Evolutionary conservation across 2,113 vertebrate genomes (phyloP).

Genomic region (Parus major): DNA sequence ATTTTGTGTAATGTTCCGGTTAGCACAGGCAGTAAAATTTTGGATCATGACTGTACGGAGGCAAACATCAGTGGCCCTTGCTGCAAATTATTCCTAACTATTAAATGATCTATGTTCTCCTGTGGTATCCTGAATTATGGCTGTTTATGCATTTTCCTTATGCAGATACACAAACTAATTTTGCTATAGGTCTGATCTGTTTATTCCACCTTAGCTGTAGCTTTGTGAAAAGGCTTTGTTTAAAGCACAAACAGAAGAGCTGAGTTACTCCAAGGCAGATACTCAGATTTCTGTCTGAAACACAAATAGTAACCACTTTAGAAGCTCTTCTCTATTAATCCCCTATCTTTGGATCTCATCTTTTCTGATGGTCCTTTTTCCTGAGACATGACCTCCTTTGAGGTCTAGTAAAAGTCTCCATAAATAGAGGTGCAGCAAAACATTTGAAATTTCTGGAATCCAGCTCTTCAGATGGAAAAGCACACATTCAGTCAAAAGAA

Average conservation of each 20-base stretch:
- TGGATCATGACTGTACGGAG: background rate
- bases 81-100: background rate
- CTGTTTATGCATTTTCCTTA: background rate
- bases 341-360: background rate
- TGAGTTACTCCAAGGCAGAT: background rate
- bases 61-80: background rate
- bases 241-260: background rate
- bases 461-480: background rate
- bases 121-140: background rate
- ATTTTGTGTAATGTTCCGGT: background rate
- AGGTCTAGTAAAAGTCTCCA: background rate
- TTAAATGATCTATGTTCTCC: background rate
- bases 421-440: background rate
- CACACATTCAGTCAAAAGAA: background rate
- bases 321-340: background rate
- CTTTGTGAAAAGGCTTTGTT: background rate
- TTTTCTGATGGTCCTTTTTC: background rate
- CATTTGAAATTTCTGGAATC: constrained; percentile 5
- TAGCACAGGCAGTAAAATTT: background rate
- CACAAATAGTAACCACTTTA: background rate
- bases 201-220: background rate
- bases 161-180: background rate
- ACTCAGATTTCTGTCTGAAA: background rate
- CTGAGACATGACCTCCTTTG: background rate
- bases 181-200: background rate